phyloP scores from a whole-genome alignment of 2,113 vertebrate species.

The Cnemophilus loriae region DNA sequence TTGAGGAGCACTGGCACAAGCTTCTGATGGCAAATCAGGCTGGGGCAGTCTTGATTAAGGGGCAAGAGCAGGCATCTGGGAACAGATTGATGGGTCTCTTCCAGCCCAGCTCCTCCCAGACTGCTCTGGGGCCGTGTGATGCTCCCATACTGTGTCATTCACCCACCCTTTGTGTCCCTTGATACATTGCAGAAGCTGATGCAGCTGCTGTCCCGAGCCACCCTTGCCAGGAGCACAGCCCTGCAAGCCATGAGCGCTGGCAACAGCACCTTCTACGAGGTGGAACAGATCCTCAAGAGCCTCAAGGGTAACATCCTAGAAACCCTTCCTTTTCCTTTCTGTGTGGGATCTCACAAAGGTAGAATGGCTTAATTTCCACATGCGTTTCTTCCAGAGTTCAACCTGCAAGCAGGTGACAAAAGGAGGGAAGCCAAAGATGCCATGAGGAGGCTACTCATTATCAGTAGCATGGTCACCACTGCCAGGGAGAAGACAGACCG shows the following conservation, averaged over 20 bases:
- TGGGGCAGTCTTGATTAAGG: neutral
- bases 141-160: rapidly evolving
- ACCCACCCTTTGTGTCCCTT: neutral
- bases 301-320: slow-evolving; percentile 76
- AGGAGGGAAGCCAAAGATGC: slow-evolving; percentile 76
- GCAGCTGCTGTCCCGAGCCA: slow-evolving; percentile 77
- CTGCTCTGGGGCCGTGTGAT: neutral
- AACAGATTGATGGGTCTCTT: neutral
- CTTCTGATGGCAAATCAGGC: neutral
- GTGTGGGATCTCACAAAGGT: neutral
- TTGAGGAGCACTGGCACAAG: neutral
- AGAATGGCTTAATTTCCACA: rapidly evolving
- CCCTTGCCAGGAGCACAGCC: slow-evolving; percentile 73
- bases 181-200: slow-evolving; percentile 68
- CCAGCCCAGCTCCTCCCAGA: neutral
- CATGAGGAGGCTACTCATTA: slow-evolving; percentile 76
- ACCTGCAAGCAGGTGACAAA: slow-evolving; percentile 74
- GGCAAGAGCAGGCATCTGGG: neutral
- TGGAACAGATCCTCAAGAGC: slow-evolving; percentile 79
- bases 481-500: slow-evolving; percentile 67
- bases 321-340: neutral
- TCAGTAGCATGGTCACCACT: slow-evolving; percentile 74
- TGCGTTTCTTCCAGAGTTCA: slow-evolving; percentile 74
- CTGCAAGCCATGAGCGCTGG: slow-evolving; percentile 77
- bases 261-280: slow-evolving; percentile 74